phyloP scores from a whole-genome alignment of 2,113 vertebrate species.

The Notarius quadriscutis region DNA sequence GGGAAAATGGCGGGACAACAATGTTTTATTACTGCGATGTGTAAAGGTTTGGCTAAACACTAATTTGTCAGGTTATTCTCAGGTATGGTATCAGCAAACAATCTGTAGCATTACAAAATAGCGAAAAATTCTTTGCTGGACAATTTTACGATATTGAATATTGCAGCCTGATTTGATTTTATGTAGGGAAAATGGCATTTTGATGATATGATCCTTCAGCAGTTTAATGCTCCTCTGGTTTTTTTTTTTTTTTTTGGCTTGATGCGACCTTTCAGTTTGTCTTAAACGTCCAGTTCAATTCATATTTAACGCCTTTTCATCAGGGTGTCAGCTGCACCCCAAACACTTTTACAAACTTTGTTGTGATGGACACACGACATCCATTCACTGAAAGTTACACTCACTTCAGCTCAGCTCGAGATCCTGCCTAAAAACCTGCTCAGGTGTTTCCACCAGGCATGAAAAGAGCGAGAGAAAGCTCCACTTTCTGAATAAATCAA shows the following conservation, averaged over 20 bases:
- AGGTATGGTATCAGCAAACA: neutral
- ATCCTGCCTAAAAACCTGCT: conserved; percentile 60
- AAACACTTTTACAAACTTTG: conserved; percentile 31
- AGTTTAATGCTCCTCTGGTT: neutral
- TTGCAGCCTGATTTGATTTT: neutral
- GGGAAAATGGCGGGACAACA: neutral
- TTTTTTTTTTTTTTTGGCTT: neutral
- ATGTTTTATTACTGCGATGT: neutral
- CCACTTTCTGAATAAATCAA: conserved; percentile 79
- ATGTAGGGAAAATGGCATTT: neutral
- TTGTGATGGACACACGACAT: conserved; percentile 46
- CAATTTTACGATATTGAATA: neutral
- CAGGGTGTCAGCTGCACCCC: conserved; percentile 21
- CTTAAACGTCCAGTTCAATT: conserved; percentile 9
- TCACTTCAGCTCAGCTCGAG: conserved; percentile 45
- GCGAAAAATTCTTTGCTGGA: neutral
- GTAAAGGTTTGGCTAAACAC: neutral
- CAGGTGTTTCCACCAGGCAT: conserved; percentile 69
- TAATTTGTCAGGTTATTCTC: neutral
- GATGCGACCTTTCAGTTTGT: conserved; percentile 59
- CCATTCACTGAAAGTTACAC: conserved; percentile 25
- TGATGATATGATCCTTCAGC: neutral
- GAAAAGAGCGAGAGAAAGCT: conserved; percentile 66
- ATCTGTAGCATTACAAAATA: neutral
- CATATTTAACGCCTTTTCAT: conserved; percentile 4